Evolutionary conservation across 2,888 invertebrate genomes (phyloP).

Genomic region (Hypolimnas misippus): DNA sequence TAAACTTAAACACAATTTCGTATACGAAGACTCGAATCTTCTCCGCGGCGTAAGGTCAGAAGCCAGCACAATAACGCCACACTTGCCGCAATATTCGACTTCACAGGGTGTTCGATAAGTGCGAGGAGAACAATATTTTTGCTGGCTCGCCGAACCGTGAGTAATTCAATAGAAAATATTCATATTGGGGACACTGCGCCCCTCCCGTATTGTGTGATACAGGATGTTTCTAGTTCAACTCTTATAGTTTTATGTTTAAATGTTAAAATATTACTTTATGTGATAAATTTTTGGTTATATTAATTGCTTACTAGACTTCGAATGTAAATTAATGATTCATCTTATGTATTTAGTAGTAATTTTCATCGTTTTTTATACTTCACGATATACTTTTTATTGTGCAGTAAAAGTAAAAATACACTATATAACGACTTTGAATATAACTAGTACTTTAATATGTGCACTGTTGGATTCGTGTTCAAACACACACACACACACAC

Average conservation of each 20-base stretch:
- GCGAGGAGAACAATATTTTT: constrained; percentile 81
- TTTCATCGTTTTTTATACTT: too few species aligned
- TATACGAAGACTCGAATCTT: constrained; percentile 3
- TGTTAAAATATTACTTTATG: background rate
- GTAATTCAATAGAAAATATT: constrained; percentile 84
- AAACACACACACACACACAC: too few species aligned
- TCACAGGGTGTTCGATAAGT: constrained; percentile 62
- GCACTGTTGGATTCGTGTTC: too few species aligned
- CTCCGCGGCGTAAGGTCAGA: constrained; percentile 6
- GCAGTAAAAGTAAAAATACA: too few species aligned
- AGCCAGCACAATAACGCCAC: constrained; percentile 15
- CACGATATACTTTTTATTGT: too few species aligned
- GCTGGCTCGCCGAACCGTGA: constrained; percentile 76
- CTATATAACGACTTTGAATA: too few species aligned
- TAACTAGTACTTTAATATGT: too few species aligned
- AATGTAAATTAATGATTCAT: too few species aligned
- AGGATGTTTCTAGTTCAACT: constrained; percentile 53
- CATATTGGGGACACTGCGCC: constrained; percentile 74
- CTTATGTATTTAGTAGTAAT: too few species aligned
- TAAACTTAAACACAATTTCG: too few species aligned
- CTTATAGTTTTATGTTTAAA: background rate
- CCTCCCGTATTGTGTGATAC: constrained; percentile 57
- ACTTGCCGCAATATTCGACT: constrained; percentile 32
- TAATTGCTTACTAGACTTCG: too few species aligned
- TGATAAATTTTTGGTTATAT: too few species aligned